phyloP scores from a whole-genome alignment of 2,888 invertebrate species.

The Stomorhina lunata region DNA sequence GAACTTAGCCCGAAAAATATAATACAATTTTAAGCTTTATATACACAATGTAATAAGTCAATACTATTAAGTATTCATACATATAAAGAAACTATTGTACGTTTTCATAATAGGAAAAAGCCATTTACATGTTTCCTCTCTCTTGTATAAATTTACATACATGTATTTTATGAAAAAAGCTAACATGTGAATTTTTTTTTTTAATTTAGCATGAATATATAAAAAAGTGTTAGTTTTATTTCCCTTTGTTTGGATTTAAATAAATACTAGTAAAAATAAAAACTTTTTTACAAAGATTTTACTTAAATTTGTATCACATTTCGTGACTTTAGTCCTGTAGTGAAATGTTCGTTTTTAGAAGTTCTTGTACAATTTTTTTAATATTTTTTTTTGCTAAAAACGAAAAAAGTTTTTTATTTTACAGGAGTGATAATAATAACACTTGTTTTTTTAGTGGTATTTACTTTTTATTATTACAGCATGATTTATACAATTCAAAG shows the following conservation, averaged over 20 bases:
- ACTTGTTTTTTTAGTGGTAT: conserved; percentile 49
- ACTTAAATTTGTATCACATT: conserved; percentile 64
- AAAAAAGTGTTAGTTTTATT: conserved; percentile 33
- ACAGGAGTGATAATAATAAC: conserved; percentile 62
- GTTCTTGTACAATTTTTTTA: conserved; percentile 19
- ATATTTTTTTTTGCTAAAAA: not conserved
- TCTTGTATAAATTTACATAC: not conserved
- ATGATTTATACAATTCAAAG: conserved; percentile 61
- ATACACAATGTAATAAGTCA: no score
- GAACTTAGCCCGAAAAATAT: no score
- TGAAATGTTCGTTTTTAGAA: conserved; percentile 59
- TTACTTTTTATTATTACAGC: conserved; percentile 47
- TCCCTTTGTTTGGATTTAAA: conserved; percentile 20
- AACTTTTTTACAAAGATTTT: conserved; percentile 53
- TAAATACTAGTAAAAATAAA: conserved; percentile 23
- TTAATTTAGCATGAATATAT: conserved; percentile 18
- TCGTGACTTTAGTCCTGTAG: conserved; percentile 64
- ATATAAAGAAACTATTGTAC: no score
- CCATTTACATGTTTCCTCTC: no score
- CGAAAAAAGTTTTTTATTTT: conserved; percentile 45
- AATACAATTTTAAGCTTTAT: no score
- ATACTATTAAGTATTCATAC: no score
- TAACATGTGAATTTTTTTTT: conserved; percentile 12
- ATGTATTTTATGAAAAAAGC: not conserved
- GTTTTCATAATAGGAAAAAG: no score